Conservation (phyloP, 2,888 invertebrate genomes). For the Cephonodes hylas region DNA sequence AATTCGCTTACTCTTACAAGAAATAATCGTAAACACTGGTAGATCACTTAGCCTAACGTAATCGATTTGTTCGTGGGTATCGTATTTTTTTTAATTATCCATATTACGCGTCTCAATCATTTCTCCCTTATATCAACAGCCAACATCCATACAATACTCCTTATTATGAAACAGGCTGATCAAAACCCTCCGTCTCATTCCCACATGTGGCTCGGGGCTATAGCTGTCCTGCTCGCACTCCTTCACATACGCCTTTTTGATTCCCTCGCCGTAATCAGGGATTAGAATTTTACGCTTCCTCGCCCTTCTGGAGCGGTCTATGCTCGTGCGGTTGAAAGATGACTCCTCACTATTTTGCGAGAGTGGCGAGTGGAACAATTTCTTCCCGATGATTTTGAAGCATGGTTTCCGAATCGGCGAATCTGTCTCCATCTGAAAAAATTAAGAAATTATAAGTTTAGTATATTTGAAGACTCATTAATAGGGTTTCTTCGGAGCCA, state of each 20-base stretch:
- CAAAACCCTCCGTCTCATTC: conserved; percentile 59
- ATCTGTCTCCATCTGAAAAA: conserved; percentile 59
- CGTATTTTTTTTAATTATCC: neutral
- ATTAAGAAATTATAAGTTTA: neutral
- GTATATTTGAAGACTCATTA: no score
- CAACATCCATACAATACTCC: conserved; percentile 60
- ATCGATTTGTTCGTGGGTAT: neutral
- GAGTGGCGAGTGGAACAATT: conserved; percentile 64
- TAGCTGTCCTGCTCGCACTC: conserved; percentile 55
- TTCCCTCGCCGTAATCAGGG: conserved; percentile 51
- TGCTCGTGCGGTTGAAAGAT: conserved; percentile 29
- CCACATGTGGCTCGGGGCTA: conserved; percentile 45
- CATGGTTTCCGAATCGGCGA: conserved; percentile 61
- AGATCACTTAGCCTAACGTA: neutral
- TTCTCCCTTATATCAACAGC: conserved; percentile 19
- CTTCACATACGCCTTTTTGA: conserved; percentile 55
- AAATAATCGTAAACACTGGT: neutral
- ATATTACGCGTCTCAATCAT: neutral
- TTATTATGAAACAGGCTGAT: conserved; percentile 65
- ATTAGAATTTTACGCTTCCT: conserved; percentile 56
- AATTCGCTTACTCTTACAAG: neutral
- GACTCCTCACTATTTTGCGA: conserved; percentile 34
- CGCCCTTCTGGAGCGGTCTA: conserved; percentile 35
- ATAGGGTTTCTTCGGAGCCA: no score
- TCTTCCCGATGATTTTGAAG: conserved; percentile 58